Conservation (phyloP, 2,888 invertebrate genomes). For the Drosophila phalerata region DNA sequence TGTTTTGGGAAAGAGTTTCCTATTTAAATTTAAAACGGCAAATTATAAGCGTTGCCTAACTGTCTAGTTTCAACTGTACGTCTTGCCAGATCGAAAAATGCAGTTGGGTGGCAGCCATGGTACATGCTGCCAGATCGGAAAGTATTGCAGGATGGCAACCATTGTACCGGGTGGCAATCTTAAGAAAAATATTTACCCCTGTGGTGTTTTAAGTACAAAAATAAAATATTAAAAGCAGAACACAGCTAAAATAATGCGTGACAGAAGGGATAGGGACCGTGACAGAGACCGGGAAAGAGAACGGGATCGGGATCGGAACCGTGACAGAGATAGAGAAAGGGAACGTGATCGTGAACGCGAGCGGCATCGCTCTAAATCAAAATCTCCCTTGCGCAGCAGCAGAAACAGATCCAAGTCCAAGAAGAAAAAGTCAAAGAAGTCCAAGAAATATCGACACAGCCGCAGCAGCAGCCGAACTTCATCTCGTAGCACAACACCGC, state of each 20-base stretch:
- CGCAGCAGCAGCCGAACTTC: constrained; percentile 78
- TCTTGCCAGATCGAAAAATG: too few relatives aligned
- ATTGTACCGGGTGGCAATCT: too few relatives aligned
- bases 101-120: too few relatives aligned
- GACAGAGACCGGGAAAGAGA: constrained; percentile 60
- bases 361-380: constrained; percentile 73
- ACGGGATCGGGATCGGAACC: constrained; percentile 52
- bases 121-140: too few relatives aligned
- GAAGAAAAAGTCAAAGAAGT: constrained; percentile 81
- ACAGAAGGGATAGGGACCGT: constrained; percentile 56
- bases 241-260: constrained; percentile 56
- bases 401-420: constrained; percentile 71
- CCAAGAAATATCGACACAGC: constrained; percentile 77
- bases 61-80: too few relatives aligned
- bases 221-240: neutral
- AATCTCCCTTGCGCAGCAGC: constrained; percentile 55
- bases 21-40: neutral
- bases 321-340: constrained; percentile 55
- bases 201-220: neutral
- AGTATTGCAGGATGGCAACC: too few relatives aligned
- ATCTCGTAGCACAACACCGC: constrained; percentile 54
- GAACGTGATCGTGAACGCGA: constrained; percentile 65
- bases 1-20: too few relatives aligned
- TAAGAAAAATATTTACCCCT: too few relatives aligned
- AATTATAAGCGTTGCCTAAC: neutral